Conservation (phyloP, 2,888 invertebrate genomes). For the Dasypolia templi region DNA sequence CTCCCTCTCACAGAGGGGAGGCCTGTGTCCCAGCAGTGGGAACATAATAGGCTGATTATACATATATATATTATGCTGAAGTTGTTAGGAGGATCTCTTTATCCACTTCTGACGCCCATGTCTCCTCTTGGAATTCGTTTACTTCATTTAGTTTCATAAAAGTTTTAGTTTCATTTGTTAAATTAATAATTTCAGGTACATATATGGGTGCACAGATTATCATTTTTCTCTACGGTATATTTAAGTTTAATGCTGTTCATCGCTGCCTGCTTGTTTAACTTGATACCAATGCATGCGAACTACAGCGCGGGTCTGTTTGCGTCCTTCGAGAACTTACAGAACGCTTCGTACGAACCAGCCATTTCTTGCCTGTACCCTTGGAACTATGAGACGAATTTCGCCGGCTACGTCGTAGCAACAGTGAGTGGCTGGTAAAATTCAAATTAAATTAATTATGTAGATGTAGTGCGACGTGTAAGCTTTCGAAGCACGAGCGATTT, state of each 20-base stretch:
- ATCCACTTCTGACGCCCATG: not conserved
- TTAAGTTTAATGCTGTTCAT: constrained; percentile 25
- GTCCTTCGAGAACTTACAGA: constrained; percentile 33
- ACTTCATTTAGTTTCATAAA: too few relatives aligned
- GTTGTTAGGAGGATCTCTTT: not conserved
- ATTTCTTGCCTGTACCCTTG: constrained; percentile 55
- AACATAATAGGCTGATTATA: too few relatives aligned
- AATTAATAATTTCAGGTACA: constrained; percentile 62
- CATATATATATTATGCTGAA: not conserved
- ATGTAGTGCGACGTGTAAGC: not conserved
- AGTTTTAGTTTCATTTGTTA: too few relatives aligned
- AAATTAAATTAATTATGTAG: not conserved
- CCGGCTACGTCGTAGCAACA: constrained; percentile 44
- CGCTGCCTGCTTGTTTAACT: constrained; percentile 43
- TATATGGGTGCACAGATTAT: constrained; percentile 62
- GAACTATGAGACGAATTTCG: constrained; percentile 51
- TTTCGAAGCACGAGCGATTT: not conserved
- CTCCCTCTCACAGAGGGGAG: not conserved
- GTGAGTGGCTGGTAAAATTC: constrained; percentile 50
- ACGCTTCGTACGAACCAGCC: constrained; percentile 65
- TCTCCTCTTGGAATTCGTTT: not conserved
- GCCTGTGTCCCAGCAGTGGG: not conserved
- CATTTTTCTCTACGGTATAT: constrained; percentile 52
- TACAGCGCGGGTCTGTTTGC: constrained; percentile 42
- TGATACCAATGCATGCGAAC: constrained; percentile 54